These are phyloP conservation scores for Globodera ellingtonae DNA, from an alignment of 1,140 invertebrate species.

Conservation along the genomic window DNA sequence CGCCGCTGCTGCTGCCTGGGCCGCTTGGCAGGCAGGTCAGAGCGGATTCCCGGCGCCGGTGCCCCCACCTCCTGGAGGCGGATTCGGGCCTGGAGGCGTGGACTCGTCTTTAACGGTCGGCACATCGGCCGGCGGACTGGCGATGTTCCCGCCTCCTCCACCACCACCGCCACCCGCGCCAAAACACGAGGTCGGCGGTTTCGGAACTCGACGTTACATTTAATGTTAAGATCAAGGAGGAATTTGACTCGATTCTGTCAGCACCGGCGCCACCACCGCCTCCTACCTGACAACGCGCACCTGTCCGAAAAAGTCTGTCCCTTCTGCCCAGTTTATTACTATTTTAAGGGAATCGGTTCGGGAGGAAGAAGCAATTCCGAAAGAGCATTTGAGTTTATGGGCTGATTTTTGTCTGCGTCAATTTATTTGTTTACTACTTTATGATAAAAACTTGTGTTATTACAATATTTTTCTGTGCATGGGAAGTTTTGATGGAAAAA, in stretches of 20 bases:
- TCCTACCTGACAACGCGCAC: background rate
- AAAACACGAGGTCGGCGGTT: constrained; percentile 13
- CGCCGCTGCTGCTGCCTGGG: constrained; percentile 30
- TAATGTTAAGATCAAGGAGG: constrained; percentile 16
- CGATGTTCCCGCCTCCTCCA: constrained; percentile 38
- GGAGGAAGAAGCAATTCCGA: background rate
- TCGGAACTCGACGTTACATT: background rate
- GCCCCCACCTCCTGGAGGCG: constrained; percentile 24
- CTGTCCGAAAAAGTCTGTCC: background rate
- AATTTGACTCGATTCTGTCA: constrained; percentile 27
- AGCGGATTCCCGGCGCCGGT: constrained; percentile 22
- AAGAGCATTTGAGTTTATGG: background rate
- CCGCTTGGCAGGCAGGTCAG: constrained; percentile 21
- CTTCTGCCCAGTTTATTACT: background rate
- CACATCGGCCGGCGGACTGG: constrained; percentile 15
- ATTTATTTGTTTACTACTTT: background rate
- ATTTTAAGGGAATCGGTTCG: background rate
- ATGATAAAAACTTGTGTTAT: background rate
- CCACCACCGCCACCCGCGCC: constrained; percentile 42
- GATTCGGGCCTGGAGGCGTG: constrained; percentile 6
- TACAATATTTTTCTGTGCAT: too few species aligned
- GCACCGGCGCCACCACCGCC: constrained; percentile 33
- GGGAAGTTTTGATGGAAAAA: too few species aligned
- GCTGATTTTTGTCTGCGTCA: background rate
- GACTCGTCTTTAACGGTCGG: background rate